A percentile compares a stretch with the other conserved stretches of the same genome.
These are phyloP conservation scores for Orius laevigatus DNA, from an alignment of 1,140 invertebrate species.

Conservation along the genomic window DNA sequence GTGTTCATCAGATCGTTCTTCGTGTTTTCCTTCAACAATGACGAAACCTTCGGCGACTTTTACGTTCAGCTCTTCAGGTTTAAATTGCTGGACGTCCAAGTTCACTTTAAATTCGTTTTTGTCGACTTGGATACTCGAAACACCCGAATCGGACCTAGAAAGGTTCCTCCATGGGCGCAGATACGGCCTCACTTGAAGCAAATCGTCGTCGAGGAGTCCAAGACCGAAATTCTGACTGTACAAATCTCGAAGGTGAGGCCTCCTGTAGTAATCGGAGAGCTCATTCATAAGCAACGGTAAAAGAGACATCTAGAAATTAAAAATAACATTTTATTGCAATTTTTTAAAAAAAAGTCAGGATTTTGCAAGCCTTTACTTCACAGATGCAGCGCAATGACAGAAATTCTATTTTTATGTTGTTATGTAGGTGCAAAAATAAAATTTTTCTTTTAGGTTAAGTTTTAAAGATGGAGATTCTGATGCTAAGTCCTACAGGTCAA, in stretches of 20 bases:
- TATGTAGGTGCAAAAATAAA: too few relatives aligned
- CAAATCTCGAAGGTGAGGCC: not conserved
- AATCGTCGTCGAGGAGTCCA: not conserved
- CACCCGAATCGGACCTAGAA: not conserved
- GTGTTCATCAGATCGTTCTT: conserved; percentile 43
- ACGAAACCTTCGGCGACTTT: conserved; percentile 38
- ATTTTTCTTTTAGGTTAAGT: too few relatives aligned
- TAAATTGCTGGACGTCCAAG: conserved; percentile 52
- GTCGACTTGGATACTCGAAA: conserved; percentile 3
- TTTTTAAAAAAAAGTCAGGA: too few relatives aligned
- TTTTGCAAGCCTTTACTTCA: too few relatives aligned
- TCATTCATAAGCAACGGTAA: conserved; percentile 11
- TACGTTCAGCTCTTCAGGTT: conserved; percentile 59
- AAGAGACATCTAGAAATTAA: conserved; percentile 14
- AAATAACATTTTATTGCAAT: too few relatives aligned
- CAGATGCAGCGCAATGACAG: too few relatives aligned
- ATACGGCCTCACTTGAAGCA: conserved; percentile 8
- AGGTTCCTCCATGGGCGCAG: conserved; percentile 12
- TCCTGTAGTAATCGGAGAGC: conserved; percentile 7
- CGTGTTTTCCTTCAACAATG: conserved; percentile 47
- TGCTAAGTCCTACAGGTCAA: too few relatives aligned
- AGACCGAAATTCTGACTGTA: conserved; percentile 12
- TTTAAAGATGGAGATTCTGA: too few relatives aligned
- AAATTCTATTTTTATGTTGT: too few relatives aligned
- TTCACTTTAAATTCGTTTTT: not conserved